A percentile compares a stretch with the other conserved stretches of the same genome.
phyloP scores from a whole-genome alignment of 2,888 invertebrate genomes.

The Lymantria monacha region DNA sequence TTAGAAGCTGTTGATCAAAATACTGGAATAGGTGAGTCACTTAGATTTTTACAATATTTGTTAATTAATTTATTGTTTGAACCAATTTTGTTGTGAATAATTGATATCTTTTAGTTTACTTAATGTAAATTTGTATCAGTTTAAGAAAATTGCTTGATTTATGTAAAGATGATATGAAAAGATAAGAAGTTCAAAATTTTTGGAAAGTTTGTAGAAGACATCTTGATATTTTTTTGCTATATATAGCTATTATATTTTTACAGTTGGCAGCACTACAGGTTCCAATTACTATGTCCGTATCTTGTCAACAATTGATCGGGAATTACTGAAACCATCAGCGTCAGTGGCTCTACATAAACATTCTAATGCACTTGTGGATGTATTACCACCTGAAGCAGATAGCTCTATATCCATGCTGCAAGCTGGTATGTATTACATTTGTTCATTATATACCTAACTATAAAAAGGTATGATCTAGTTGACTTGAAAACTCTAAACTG shows the following conservation, averaged over 20 bases:
- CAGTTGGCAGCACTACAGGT: slow-evolving; percentile 98
- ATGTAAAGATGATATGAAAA: too few species aligned
- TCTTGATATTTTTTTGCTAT: too few species aligned
- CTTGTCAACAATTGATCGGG: slow-evolving; percentile 98
- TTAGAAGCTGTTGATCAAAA: slow-evolving; percentile 99
- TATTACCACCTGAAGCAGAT: slow-evolving; percentile 99
- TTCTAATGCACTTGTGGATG: slow-evolving; percentile 99
- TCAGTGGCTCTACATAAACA: slow-evolving; percentile 99
- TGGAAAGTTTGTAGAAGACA: too few species aligned
- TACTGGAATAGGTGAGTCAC: slow-evolving; percentile 89
- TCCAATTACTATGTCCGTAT: slow-evolving; percentile 99
- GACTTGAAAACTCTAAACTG: too few species aligned
- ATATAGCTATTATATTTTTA: slow-evolving; percentile 14
- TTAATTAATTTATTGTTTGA: too few species aligned
- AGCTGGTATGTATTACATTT: slow-evolving; percentile 83
- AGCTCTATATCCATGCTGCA: slow-evolving; percentile 99
- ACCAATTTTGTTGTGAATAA: too few species aligned
- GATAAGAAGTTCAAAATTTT: too few species aligned
- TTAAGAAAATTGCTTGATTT: too few species aligned
- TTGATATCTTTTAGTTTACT: too few species aligned
- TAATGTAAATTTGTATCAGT: too few species aligned
- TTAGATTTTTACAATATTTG: not conserved
- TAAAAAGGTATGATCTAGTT: too few species aligned
- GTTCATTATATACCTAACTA: not conserved
- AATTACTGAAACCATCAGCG: slow-evolving; percentile 97